Evolutionary conservation across 2,113 vertebrate species (phyloP).

Genomic region (Hippocampus abdominalis): DNA sequence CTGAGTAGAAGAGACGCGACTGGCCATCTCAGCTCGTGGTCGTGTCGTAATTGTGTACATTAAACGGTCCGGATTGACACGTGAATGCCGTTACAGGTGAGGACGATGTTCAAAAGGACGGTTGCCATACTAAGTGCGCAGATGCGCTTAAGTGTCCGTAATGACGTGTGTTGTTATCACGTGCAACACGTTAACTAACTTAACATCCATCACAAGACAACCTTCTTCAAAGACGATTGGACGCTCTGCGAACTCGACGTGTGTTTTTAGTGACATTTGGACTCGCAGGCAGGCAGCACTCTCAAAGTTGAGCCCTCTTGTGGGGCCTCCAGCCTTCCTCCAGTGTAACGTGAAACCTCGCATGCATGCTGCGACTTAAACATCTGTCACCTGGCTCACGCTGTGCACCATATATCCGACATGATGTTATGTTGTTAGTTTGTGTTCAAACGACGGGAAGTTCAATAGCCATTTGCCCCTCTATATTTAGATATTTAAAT

Average conservation of each 20-base stretch:
- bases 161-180: slow-evolving; percentile 36
- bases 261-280: not conserved
- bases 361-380: not conserved
- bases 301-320: slow-evolving; percentile 20
- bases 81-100: slow-evolving; percentile 43
- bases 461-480: not conserved
- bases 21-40: not conserved
- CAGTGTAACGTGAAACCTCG: slow-evolving; percentile 38
- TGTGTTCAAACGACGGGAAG: not conserved
- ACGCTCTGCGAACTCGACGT: rapidly evolving
- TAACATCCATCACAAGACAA: not conserved
- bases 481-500: too few relatives aligned
- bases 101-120: slow-evolving; percentile 7
- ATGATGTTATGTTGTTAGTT: not conserved
- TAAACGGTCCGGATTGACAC: not conserved
- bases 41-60: not conserved
- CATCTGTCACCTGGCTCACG: not conserved
- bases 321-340: slow-evolving; percentile 53
- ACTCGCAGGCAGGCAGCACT: not conserved
- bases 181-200: not conserved
- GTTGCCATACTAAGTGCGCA: slow-evolving; percentile 48
- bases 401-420: not conserved
- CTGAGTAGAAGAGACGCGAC: slow-evolving; percentile 16
- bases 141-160: slow-evolving; percentile 34
- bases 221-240: not conserved